Conservation (phyloP, 2,113 vertebrate species). For the Fulmarus glacialis region DNA sequence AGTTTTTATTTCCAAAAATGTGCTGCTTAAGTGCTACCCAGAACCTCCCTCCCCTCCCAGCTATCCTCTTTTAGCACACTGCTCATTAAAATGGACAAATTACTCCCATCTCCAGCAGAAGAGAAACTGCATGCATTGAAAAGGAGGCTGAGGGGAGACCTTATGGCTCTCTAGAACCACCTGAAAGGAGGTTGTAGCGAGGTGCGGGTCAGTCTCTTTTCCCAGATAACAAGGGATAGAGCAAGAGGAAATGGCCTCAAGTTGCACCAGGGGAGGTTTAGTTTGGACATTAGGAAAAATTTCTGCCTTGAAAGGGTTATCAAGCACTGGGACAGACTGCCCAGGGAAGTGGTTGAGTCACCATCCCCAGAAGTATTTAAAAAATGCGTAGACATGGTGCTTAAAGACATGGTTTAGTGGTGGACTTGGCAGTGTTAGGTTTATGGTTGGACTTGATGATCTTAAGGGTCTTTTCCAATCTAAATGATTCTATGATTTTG, state of each 20-base stretch:
- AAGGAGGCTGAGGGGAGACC: neutral
- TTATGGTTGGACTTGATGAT: neutral
- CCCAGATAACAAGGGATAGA: neutral
- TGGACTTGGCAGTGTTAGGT: neutral
- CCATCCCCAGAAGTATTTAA: no score
- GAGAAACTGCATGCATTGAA: neutral
- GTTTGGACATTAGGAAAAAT: no score
- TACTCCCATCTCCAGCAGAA: neutral
- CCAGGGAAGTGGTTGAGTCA: no score
- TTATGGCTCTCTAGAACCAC: neutral
- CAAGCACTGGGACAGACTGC: no score
- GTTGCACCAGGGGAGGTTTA: no score
- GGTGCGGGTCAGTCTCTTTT: no score
- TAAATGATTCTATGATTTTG: neutral
- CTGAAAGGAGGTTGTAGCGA: neutral
- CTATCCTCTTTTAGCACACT: neutral
- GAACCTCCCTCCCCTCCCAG: neutral
- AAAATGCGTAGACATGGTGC: neutral
- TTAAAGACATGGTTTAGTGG: neutral
- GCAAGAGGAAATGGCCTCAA: no score
- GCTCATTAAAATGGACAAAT: neutral
- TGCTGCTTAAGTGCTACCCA: rapidly evolving
- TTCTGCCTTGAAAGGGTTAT: no score
- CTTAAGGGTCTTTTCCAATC: neutral
- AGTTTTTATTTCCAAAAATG: neutral